Evolutionary conservation across 2,113 vertebrate genomes (phyloP).

Genomic region (Cygnus buccinator): DNA sequence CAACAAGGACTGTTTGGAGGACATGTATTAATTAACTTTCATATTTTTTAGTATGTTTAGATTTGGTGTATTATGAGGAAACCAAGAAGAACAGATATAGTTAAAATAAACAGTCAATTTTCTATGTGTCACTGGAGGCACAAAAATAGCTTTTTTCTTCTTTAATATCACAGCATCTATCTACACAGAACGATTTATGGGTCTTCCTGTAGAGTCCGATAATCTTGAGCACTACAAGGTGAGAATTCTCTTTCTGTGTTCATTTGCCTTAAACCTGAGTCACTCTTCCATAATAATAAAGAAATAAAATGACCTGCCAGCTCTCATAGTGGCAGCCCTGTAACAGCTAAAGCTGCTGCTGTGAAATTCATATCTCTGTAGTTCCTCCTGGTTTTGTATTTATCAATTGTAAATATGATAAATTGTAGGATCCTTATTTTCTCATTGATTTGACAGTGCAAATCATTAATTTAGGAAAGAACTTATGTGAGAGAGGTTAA

Average conservation of each 20-base stretch:
- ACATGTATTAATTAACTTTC: neutral
- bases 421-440: neutral
- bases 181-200: constrained; percentile 96
- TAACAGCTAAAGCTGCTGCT: neutral
- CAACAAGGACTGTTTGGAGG: neutral
- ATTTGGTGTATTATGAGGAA: neutral
- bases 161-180: constrained; percentile 77
- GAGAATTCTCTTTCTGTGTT: constrained; percentile 64
- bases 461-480: neutral
- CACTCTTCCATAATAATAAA: neutral
- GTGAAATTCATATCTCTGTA: neutral
- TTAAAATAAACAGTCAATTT: neutral
- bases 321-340: neutral
- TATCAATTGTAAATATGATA: neutral
- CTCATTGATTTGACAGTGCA: neutral
- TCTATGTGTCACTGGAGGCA: neutral
- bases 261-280: constrained; percentile 10
- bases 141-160: constrained; percentile 13
- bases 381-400: neutral
- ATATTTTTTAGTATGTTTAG: neutral
- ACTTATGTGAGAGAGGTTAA: neutral
- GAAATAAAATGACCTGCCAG: neutral
- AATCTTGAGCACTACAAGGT: constrained; percentile 91
- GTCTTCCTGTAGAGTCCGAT: constrained; percentile 83
- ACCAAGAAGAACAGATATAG: neutral